Percentiles rank a stretch among this genome's conserved stretches.
These are phyloP conservation scores for Artemia sinica DNA, from an alignment of 2,888 invertebrate genomes.

Conservation along the genomic window DNA sequence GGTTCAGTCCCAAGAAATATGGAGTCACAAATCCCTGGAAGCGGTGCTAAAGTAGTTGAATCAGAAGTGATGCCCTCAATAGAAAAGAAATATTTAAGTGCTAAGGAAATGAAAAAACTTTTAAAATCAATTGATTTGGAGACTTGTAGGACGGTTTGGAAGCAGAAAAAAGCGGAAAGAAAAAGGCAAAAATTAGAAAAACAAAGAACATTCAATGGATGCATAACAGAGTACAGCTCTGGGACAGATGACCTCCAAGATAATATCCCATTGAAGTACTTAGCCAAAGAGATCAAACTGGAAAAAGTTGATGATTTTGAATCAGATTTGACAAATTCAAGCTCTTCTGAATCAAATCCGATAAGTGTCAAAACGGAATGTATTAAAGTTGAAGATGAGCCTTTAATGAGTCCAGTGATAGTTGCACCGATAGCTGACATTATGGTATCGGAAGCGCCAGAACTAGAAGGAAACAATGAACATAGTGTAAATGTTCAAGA, in stretches of 20 bases:
- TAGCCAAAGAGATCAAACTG: conserved; percentile 4
- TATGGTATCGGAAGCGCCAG: not conserved
- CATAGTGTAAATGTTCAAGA: not conserved
- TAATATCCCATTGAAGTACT: not conserved
- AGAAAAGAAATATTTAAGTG: not conserved
- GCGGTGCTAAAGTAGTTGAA: conserved; percentile 13
- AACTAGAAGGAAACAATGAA: not conserved
- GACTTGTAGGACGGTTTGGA: conserved; percentile 2
- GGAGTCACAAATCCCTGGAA: conserved; percentile 10
- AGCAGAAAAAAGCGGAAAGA: not conserved
- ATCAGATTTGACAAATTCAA: not conserved
- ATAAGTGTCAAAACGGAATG: conserved; percentile 5
- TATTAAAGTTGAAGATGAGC: conserved; percentile 26
- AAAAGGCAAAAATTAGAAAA: not conserved
- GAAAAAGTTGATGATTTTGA: not conserved
- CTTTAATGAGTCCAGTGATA: conserved; percentile 37
- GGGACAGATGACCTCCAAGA: conserved; percentile 7
- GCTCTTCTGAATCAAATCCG: not conserved
- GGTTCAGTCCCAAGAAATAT: conserved; percentile 17
- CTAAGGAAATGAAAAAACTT: conserved; percentile 4
- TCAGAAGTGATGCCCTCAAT: not conserved
- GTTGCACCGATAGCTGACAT: conserved; percentile 35
- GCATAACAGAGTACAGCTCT: not conserved
- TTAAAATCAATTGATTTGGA: conserved; percentile 1
- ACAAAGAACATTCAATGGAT: not conserved